These are phyloP conservation scores for Rhorus exstirpatorius DNA, from an alignment of 2,888 invertebrate species.

Conservation along the genomic window DNA sequence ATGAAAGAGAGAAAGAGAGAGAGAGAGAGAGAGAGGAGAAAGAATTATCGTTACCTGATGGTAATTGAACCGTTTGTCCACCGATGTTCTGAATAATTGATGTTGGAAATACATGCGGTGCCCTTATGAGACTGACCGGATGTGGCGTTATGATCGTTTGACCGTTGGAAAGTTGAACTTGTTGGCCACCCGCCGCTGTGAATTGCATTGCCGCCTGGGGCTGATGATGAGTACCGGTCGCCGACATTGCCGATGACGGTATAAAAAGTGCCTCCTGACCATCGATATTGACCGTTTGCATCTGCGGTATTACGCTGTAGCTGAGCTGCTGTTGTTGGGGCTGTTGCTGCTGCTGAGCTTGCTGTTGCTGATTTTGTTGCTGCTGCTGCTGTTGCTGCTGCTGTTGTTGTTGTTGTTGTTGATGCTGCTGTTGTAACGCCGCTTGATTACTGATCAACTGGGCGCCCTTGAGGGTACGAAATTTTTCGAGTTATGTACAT, in stretches of 20 bases:
- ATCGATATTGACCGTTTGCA: constrained; percentile 97
- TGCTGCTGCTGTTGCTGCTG: constrained; percentile 85
- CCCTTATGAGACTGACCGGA: constrained; percentile 89
- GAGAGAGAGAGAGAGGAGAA: background rate
- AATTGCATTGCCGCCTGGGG: constrained; percentile 85
- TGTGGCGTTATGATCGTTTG: constrained; percentile 86
- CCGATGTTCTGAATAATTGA: constrained; percentile 91
- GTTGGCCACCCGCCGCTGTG: constrained; percentile 83
- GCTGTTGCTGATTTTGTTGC: constrained; percentile 81
- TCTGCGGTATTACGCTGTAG: constrained; percentile 90
- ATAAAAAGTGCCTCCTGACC: constrained; percentile 97
- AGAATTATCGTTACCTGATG: constrained; percentile 85
- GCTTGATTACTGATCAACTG: constrained; percentile 82
- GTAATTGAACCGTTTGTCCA: constrained; percentile 90
- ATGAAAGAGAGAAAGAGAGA: background rate
- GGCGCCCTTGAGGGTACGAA: constrained; percentile 77
- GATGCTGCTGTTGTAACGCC: constrained; percentile 83
- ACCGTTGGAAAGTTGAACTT: constrained; percentile 85
- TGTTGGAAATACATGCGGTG: constrained; percentile 90
- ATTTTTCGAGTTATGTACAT: too few relatives aligned
- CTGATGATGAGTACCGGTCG: constrained; percentile 86
- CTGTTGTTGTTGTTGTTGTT: constrained; percentile 86
- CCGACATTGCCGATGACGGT: constrained; percentile 91
- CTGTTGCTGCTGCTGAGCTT: constrained; percentile 85
- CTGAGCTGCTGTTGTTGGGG: constrained; percentile 87